Evolutionary conservation across 2,888 invertebrate genomes (phyloP), one percentile per base, ranked within the genome.

Genomic region (Rhamnusium bicolor): DNA sequence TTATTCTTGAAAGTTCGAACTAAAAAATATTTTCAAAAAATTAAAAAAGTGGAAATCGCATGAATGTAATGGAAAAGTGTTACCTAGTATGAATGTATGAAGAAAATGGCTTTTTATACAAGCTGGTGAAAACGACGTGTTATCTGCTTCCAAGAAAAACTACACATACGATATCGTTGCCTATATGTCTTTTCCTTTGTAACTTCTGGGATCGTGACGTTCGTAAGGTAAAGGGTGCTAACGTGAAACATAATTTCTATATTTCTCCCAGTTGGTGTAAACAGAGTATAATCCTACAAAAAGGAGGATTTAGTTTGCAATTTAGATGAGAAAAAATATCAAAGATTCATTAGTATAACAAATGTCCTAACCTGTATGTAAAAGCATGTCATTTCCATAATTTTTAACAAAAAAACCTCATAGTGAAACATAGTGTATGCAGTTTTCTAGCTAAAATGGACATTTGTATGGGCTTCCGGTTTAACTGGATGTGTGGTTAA

Each of bases 201-300:
- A 97, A 89, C 90, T 97, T 97, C 87, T 97, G 97, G 96, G 93
- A 90, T 97, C 97, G 87, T 97, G 96, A 81, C 94, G 93, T 89
- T 97, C 97, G 86, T 97, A 96, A 18, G 97, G 97, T 85, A 97
- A 90, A 95, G 90, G 0, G 97, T 97, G 66, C 96, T 96, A 14
- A 97, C 97, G 89, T 97, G 97, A 88, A 97, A 97, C 97, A 97
- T 97, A 79, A 97, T 97, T 90, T 97, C 97, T 83, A 97, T 97
- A 82, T 95, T 94, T 76, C 97, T 91, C 97, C n/a, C 97, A 97
- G 89, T 96, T 94, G 14, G 97, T 97, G 89, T 97, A 97, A 53
- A 97, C 95, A 16, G 97, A 97, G 89, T 96, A 95, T 49, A 96
- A 90, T 72, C 97, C 97, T 87, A 71, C 4, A 77, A 76, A 40